Base-by-base conservation (phyloP, 2,888 invertebrate species). In the Lithodes maja region DNA sequence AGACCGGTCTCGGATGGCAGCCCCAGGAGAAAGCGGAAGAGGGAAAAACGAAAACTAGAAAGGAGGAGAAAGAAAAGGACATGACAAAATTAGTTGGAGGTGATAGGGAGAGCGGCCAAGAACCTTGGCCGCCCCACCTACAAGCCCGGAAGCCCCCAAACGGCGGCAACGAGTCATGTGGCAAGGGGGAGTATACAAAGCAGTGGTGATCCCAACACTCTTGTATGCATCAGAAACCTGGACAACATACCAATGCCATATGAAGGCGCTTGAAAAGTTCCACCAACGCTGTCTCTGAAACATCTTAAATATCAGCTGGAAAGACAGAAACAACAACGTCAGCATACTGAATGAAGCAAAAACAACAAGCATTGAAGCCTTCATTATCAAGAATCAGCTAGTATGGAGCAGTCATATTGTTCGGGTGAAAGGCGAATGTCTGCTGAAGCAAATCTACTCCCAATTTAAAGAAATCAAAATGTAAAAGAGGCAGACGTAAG, bases 401-500 rank as follows among this genome's bases (percentile, higher is more conserved):
- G 54, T 7, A 81, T 81, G 81, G n/a, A 17, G 61, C 17, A 7
- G 49, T 3, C 81, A 55, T 81, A 33, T 55, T 81, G 15, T 55
- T 61, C 17, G 15, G 54, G 12, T 81, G 49, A 81, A 55, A 17
- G 55, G 54, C 15, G 61, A 17, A 55, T 15, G 61, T 9, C 61
- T 55, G 2, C 61, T n/a, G n/a, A 52, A 78, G 53, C 15, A 17
- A 49, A 49, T 78, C 78, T 78, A 78, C n/a, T 78, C 49, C 78
- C 78, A 78, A n/a, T 7, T 78, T 52, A 5, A 3, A 78, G 52
- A 78, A 81, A 55, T 7, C 3, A 81, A 81, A 55, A 12, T 5
- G n/a, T n/a, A 54, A 61, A 81, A 81, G 55, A 79, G 79, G 79
- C 79, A n/a, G 79, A 79, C 79, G n/a, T n/a, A 79, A 79, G 79